Percentiles rank a stretch among this genome's conserved stretches.
Conservation (phyloP, 2,797 vertebrate genomes). For the Hephaestus fuliginosus region DNA sequence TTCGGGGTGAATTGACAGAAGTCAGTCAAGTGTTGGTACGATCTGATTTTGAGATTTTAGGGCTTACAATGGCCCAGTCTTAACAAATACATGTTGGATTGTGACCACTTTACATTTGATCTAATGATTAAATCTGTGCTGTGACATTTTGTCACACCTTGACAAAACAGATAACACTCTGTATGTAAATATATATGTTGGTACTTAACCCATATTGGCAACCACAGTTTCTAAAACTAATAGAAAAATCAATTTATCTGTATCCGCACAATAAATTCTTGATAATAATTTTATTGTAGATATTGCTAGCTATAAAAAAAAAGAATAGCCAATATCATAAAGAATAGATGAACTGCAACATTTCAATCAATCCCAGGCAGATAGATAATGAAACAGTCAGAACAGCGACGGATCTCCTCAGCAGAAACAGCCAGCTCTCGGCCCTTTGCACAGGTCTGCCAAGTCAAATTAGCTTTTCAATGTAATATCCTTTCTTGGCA, state of each 20-base stretch:
- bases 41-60: not conserved
- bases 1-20: not conserved
- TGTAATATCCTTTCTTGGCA: constrained; percentile 70
- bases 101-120: not conserved
- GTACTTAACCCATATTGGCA: not conserved
- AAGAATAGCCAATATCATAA: constrained; percentile 3
- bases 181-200: not conserved
- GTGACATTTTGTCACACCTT: too few species aligned
- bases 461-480: constrained; percentile 63
- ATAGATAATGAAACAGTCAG: constrained; percentile 48
- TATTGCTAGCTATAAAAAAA: constrained; percentile 14
- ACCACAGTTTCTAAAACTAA: constrained; percentile 19
- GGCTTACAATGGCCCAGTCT: not conserved
- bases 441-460: constrained; percentile 45
- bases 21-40: too few species aligned
- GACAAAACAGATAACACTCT: too few species aligned
- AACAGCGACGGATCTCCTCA: constrained; percentile 34
- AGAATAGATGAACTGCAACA: constrained; percentile 23
- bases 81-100: not conserved
- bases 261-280: constrained; percentile 22
- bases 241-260: not conserved
- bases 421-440: constrained; percentile 39
- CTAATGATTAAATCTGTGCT: not conserved
- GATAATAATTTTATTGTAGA: constrained; percentile 13
- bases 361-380: constrained; percentile 33